Percentiles rank a stretch among this genome's conserved stretches.
Conservation (phyloP, 2,797 vertebrate species). For the Streptopelia turtur region DNA sequence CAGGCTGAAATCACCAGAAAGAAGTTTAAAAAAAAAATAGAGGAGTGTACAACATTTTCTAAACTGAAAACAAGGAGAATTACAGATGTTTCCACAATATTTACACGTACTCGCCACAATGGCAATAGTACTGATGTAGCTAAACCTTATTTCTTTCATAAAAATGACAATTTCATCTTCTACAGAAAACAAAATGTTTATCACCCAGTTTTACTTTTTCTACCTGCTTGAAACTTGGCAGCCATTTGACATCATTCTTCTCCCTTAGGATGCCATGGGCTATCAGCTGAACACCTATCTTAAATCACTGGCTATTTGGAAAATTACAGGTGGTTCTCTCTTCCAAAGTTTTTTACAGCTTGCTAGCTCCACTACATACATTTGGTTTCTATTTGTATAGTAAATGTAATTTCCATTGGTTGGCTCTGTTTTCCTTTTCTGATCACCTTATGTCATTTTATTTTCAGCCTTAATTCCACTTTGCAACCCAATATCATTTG, state of each 20-base stretch:
- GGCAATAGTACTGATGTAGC: background rate
- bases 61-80: background rate
- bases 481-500: background rate
- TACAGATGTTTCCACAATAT: background rate
- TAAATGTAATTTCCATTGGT: background rate
- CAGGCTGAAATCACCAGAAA: background rate
- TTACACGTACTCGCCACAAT: background rate
- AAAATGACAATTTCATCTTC: background rate
- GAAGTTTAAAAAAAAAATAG: background rate
- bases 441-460: background rate
- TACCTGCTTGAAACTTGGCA: background rate
- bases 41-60: background rate
- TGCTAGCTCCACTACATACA: background rate
- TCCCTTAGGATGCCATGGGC: background rate
- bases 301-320: background rate
- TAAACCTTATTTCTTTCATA: background rate
- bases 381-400: background rate
- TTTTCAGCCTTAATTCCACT: background rate
- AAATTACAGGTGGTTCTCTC: background rate
- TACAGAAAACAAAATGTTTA: background rate
- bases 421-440: background rate
- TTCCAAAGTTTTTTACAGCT: background rate
- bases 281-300: background rate
- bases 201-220: background rate
- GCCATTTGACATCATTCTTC: background rate